Evolutionary conservation across 2,113 vertebrate species (phyloP).

Genomic region (Corvus hawaiiensis): DNA sequence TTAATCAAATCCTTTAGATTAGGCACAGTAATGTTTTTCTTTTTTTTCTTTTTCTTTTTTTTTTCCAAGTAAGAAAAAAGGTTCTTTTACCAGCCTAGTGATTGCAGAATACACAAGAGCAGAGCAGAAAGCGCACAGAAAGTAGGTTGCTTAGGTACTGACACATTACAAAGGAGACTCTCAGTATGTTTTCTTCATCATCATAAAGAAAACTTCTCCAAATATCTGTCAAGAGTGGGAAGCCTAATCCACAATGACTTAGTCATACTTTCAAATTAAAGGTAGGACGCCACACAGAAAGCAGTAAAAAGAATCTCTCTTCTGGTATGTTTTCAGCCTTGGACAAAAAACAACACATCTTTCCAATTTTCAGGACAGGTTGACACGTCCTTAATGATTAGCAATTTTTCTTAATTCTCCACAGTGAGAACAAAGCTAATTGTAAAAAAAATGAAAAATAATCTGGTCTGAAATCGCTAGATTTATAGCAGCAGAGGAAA

Average conservation of each 20-base stretch:
- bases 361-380: neutral
- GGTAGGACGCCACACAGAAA: neutral
- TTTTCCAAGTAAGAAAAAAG: neutral
- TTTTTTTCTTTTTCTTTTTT: too few relatives aligned
- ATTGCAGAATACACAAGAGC: neutral
- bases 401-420: slow-evolving; percentile 32
- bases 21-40: neutral
- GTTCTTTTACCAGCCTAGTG: neutral
- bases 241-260: slow-evolving; percentile 8
- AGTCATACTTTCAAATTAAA: slow-evolving; percentile 45
- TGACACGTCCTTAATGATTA: slow-evolving; percentile 6
- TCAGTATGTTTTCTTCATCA: slow-evolving; percentile 5
- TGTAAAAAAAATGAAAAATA: neutral
- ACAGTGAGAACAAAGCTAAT: neutral
- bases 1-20: neutral
- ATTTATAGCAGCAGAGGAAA: neutral
- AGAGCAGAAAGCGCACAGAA: neutral
- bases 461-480: neutral
- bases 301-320: neutral
- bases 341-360: neutral
- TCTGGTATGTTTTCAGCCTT: slow-evolving; percentile 5
- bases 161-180: neutral
- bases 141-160: slow-evolving; percentile 4
- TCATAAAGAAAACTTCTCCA: slow-evolving; percentile 9
- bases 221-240: slow-evolving; percentile 24